These are phyloP conservation scores for Steinernema khuongi DNA, from an alignment of 1,140 invertebrate genomes.

Conservation along the genomic window DNA sequence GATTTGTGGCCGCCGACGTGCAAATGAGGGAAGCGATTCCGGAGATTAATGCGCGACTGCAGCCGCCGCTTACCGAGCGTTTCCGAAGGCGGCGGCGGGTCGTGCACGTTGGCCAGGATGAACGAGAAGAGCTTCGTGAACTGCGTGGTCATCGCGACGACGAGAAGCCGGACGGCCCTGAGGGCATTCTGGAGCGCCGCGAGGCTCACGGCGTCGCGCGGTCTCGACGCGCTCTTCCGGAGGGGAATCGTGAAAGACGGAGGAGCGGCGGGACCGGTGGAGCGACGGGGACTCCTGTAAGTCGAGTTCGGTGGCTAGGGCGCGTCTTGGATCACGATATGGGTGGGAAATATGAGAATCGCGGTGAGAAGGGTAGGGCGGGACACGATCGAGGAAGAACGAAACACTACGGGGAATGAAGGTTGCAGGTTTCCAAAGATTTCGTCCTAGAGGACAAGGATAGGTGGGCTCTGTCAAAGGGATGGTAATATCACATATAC, in stretches of 20 bases:
- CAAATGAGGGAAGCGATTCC: slow-evolving; percentile 1
- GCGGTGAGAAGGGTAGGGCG: neutral
- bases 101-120: slow-evolving; percentile 57
- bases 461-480: too few relatives aligned
- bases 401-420: too few relatives aligned
- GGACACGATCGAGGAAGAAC: too few relatives aligned
- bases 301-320: neutral
- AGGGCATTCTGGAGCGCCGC: slow-evolving; percentile 2
- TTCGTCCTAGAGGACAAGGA: too few relatives aligned
- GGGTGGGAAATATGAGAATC: too few relatives aligned
- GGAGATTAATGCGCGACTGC: neutral
- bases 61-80: neutral
- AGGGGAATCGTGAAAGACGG: neutral
- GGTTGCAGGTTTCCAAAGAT: too few relatives aligned
- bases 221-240: neutral
- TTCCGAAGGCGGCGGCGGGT: slow-evolving; percentile 45
- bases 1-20: neutral
- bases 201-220: neutral
- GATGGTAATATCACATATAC: too few relatives aligned
- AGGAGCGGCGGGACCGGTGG: neutral
- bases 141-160: slow-evolving; percentile 52
- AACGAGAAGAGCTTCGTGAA: slow-evolving; percentile 58
- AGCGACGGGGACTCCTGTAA: neutral
- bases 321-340: too few relatives aligned
- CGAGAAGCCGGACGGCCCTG: neutral